Conservation (phyloP, 2,888 invertebrate species). For the Zele albiditarsus region DNA sequence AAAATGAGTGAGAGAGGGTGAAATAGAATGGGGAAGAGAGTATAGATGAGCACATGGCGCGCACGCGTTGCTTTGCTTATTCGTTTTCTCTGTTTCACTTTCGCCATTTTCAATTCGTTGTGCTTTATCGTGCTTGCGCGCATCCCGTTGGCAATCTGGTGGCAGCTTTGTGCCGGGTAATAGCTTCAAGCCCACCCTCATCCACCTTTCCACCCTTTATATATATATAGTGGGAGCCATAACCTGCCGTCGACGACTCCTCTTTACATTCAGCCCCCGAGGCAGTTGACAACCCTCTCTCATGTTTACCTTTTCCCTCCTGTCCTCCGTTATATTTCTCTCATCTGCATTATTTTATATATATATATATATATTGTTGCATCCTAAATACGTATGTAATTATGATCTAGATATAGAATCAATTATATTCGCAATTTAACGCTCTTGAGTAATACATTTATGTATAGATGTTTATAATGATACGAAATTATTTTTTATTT, state of each 20-base stretch:
- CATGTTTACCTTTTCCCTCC: neutral
- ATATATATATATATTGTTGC: neutral
- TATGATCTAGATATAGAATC: neutral
- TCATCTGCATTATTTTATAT: neutral
- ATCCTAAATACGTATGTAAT: neutral
- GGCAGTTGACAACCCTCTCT: conserved; percentile 21
- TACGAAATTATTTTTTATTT: neutral
- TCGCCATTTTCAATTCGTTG: neutral
- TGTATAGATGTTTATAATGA: neutral
- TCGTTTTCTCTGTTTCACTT: conserved; percentile 2
- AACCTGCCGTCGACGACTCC: conserved; percentile 15
- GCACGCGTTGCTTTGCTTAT: neutral
- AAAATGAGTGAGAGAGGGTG: conserved; percentile 29
- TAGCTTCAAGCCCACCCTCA: conserved; percentile 35
- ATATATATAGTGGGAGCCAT: neutral
- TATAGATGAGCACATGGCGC: conserved; percentile 36
- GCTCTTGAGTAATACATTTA: neutral
- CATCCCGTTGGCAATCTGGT: conserved; percentile 71
- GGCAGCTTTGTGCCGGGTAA: conserved; percentile 71
- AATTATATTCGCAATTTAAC: neutral
- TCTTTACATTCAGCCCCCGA: conserved; percentile 26
- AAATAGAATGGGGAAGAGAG: conserved; percentile 24
- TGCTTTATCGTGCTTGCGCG: conserved; percentile 43
- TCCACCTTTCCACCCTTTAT: conserved; percentile 17
- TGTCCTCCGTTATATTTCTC: neutral